Evolutionary conservation across 1,140 invertebrate genomes (phyloP).

Genomic region (Catajapyx aquilonaris): DNA sequence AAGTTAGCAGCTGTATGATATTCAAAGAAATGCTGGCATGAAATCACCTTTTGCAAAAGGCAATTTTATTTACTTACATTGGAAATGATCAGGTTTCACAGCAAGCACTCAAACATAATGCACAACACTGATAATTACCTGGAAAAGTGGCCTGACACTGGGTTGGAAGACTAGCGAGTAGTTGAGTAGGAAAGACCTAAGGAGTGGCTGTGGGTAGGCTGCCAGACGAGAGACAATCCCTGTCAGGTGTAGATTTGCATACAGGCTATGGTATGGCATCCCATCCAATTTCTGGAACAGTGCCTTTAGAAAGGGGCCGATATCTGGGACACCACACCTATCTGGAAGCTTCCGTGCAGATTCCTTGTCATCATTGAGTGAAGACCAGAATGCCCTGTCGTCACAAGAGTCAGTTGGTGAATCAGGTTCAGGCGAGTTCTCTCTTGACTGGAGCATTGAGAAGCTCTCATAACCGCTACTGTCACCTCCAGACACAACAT

Average conservation of each 20-base stretch:
- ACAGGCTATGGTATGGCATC: constrained; percentile 64
- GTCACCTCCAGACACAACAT: constrained; percentile 48
- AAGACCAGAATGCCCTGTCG: too few relatives aligned
- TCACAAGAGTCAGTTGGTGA: too few relatives aligned
- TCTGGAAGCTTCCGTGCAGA: too few relatives aligned
- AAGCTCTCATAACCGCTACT: constrained; percentile 71
- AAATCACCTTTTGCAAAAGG: too few relatives aligned
- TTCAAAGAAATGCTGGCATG: too few relatives aligned
- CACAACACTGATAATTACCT: too few relatives aligned
- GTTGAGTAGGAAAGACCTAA: constrained; percentile 70
- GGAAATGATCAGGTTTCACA: too few relatives aligned
- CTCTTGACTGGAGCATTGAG: constrained; percentile 30
- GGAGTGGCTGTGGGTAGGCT: constrained; percentile 65
- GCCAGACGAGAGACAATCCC: constrained; percentile 67
- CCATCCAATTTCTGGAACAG: constrained; percentile 62
- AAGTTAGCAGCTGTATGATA: too few relatives aligned
- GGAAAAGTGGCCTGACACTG: constrained; percentile 70
- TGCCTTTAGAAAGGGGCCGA: constrained; percentile 64
- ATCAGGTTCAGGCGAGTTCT: constrained; percentile 20
- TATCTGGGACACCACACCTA: too few relatives aligned
- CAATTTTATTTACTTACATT: too few relatives aligned
- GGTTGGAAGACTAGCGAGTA: constrained; percentile 70
- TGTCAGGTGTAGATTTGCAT: constrained; percentile 72
- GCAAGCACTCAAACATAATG: too few relatives aligned
- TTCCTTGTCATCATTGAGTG: too few relatives aligned